phyloP scores from a whole-genome alignment of 2,797 vertebrate genomes.

The Cyprinella venusta region DNA sequence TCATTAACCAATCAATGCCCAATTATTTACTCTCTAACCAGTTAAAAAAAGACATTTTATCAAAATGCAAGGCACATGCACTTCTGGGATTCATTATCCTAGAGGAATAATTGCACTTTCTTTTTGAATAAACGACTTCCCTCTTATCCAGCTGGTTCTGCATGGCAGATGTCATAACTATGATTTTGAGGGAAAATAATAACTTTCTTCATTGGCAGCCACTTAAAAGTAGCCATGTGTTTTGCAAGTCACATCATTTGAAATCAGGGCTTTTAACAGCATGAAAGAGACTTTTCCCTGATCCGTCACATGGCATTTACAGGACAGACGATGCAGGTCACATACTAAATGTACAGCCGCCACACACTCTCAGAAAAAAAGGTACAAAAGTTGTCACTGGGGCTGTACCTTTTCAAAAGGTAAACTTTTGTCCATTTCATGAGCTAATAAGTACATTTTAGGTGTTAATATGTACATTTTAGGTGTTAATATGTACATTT shows the following conservation, averaged over 20 bases:
- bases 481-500: too few species aligned
- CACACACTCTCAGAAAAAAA: too few species aligned
- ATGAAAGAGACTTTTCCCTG: not conserved
- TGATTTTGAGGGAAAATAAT: not conserved
- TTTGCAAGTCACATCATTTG: not conserved
- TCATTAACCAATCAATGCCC: not conserved
- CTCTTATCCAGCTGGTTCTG: not conserved
- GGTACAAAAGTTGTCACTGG: too few species aligned
- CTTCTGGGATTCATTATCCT: not conserved
- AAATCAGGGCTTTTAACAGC: conserved; percentile 2
- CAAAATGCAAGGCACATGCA: not conserved
- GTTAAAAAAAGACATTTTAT: not conserved
- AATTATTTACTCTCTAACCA: not conserved
- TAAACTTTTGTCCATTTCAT: too few species aligned
- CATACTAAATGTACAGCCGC: not conserved
- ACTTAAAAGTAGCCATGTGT: not conserved
- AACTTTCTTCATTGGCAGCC: not conserved
- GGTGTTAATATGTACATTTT: too few species aligned
- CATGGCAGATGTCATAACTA: not conserved
- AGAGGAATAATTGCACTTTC: not conserved
- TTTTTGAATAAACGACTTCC: not conserved
- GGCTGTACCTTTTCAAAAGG: too few species aligned
- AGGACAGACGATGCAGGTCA: not conserved
- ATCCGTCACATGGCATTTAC: not conserved
- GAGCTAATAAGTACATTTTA: too few species aligned